Base-by-base conservation (phyloP, 2,888 invertebrate species). In the Meiosimyza platycephala region DNA sequence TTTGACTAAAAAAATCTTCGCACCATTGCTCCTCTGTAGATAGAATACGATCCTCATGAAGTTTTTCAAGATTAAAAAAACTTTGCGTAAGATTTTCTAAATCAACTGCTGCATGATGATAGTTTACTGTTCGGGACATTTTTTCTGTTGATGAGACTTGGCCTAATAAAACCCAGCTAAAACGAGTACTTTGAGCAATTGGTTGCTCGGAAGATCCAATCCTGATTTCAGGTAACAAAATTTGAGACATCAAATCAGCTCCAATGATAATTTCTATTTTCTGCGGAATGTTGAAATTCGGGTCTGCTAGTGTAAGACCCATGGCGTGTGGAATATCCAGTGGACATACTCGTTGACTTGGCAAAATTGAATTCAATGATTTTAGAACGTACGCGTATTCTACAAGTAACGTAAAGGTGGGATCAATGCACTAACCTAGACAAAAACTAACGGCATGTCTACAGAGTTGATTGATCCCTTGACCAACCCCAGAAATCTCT, bases 21-120 rank as follows among this genome's bases (percentile, higher is more conserved):
- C 75, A 73, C 69, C 73, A 73, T 64, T 69, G 54, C 13, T 75
- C 72, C 67, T 75, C 72, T 6, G 18, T 13, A 0, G 62, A 72
- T 6, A 66, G 28, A 11, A 16, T 40, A 51, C 28, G 12, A 33
- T 59, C n/a, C 12, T 9, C 47, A 51, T 66, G 60, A 3, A 67
- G 66, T 40, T 72, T 22, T 4, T 72, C 67, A 3, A 33, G 40
- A 52, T 72, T 18, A 33, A 55, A 59, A 50, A 69, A 64, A 3
- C 62, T 52, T 12, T 63, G 64, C n/a, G 69, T 69, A 6, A 64
- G 16, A 1, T 33, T 28, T 33, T 73, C 72, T 15, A 73, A 40
- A 47, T 69, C 51, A 28, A 69, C 50, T 6, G 48, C 33, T 13
- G 40, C 13, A 51, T 70, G 52, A 47, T 70, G 28, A 15, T 68